Evolutionary conservation across 2,888 invertebrate species (phyloP), one percentile per base, ranked within the genome.

Genomic region (Therioaphis trifolii): DNA sequence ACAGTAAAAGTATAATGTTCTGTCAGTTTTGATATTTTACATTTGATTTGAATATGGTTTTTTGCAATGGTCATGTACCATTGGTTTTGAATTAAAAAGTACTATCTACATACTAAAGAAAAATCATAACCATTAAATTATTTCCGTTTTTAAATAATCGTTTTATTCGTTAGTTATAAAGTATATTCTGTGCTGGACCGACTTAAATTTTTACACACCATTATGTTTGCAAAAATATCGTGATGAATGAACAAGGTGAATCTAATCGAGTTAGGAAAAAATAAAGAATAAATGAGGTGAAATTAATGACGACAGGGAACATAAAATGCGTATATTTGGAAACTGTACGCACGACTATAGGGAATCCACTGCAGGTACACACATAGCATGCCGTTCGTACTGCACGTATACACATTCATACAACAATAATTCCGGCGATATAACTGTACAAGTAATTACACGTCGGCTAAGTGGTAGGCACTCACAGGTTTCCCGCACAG

Each of bases 371-470:
- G 40, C 29, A 49, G 11, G n/a, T n/a, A 35, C 35, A 35, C 35
- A 7, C 7, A 7, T 35, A 7, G 7, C 7, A 35, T 35, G 7
- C 7, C 7, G 7, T 35, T 35, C 35, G 35, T 35, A 35, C 35
- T 7, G 7, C 7, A 35, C 35, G 35, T 35, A n/a, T 18, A 43
- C 9, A 29, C n/a, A 66, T 24, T 55, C 27, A 27, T 21, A 9
- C 18, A 15, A 29, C 27, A 55, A 43, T 68, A 52, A 29, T 68
- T 68, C 27, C 35, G 11, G 14, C 12, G 2, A 24, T 82, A 82
- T 82, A 82, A 82, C 82, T 82, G 82, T 82, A 82, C 61, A n/a
- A 12, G 21, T 52, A 82, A 82, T 72, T 72, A 49, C 24, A 35
- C 5, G 40, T 24, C 72, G 18, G 46, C 49, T n/a, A 68, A 63